Percentiles rank a stretch among this genome's conserved stretches.
phyloP scores from a whole-genome alignment of 1,140 invertebrate genomes.

The Drosophila tsacasi region DNA sequence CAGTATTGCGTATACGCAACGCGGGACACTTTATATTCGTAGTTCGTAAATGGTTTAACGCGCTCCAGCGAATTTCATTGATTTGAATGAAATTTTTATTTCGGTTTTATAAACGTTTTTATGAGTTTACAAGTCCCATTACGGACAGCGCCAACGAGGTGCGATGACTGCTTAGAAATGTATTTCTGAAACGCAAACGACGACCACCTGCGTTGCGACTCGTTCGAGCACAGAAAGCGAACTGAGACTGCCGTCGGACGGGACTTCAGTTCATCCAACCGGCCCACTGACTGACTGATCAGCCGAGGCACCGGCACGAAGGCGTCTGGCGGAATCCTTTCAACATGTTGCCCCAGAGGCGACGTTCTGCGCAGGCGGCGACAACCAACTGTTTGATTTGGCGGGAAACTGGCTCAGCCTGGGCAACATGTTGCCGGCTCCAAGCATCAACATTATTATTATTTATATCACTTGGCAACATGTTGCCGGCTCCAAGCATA shows the following conservation, averaged over 20 bases:
- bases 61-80: slow-evolving; percentile 26
- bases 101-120: slow-evolving; percentile 22
- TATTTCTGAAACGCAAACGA: not conserved
- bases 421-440: slow-evolving; percentile 55
- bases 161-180: not conserved
- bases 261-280: slow-evolving; percentile 4
- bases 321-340: slow-evolving; percentile 20
- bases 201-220: slow-evolving; percentile 54
- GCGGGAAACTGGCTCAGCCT: slow-evolving; percentile 46
- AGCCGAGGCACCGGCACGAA: slow-evolving; percentile 52
- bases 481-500: slow-evolving; percentile 31
- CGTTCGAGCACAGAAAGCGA: slow-evolving; percentile 64
- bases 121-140: slow-evolving; percentile 15
- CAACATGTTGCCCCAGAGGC: slow-evolving; percentile 39
- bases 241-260: slow-evolving; percentile 49
- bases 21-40: slow-evolving; percentile 35
- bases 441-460: slow-evolving; percentile 15
- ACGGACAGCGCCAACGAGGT: slow-evolving; percentile 1
- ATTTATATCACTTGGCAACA: slow-evolving; percentile 46
- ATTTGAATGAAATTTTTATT: slow-evolving; percentile 31
- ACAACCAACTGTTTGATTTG: slow-evolving; percentile 51
- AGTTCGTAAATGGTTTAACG: slow-evolving; percentile 62
- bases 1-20: slow-evolving; percentile 40
- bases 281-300: slow-evolving; percentile 62
- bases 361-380: slow-evolving; percentile 49